phyloP scores from a whole-genome alignment of 2,888 invertebrate species.

The Drosophila birchii region DNA sequence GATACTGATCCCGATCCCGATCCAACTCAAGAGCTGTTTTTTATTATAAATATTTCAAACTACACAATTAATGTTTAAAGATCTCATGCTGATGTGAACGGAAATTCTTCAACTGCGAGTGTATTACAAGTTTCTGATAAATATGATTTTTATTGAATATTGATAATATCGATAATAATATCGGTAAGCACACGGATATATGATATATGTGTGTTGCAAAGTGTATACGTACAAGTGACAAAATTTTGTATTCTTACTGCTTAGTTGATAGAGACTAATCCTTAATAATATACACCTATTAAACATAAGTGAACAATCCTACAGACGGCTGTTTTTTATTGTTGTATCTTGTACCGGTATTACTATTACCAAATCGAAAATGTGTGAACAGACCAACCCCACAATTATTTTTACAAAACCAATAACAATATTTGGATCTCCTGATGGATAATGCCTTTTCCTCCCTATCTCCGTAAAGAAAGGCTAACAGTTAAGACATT shows the following conservation, averaged over 20 bases:
- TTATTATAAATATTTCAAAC: conserved; percentile 64
- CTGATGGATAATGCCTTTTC: too few relatives aligned
- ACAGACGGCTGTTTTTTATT: conserved; percentile 36
- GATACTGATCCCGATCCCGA: conserved; percentile 34
- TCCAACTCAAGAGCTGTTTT: conserved; percentile 72
- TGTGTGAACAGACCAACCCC: too few relatives aligned
- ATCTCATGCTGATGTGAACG: conserved; percentile 75
- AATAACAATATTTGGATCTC: too few relatives aligned
- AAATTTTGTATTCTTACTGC: conserved; percentile 72
- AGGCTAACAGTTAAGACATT: too few relatives aligned
- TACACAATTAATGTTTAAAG: conserved; percentile 73
- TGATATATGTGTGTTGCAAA: conserved; percentile 58
- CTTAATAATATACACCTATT: conserved; percentile 65
- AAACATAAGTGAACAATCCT: conserved; percentile 57
- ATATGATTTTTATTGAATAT: conserved; percentile 71
- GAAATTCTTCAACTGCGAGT: conserved; percentile 75
- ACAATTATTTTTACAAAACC: too few relatives aligned
- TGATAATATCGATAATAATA: conserved; percentile 45
- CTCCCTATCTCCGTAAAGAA: too few relatives aligned
- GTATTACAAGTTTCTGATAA: conserved; percentile 75
- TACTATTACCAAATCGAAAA: too few relatives aligned
- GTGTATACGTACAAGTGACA: conserved; percentile 80
- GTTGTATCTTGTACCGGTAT: background rate
- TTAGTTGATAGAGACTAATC: conserved; percentile 72
- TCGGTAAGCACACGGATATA: conserved; percentile 47